Conservation (phyloP, 2,113 vertebrate genomes). For the Cricetomys ansorgei region DNA sequence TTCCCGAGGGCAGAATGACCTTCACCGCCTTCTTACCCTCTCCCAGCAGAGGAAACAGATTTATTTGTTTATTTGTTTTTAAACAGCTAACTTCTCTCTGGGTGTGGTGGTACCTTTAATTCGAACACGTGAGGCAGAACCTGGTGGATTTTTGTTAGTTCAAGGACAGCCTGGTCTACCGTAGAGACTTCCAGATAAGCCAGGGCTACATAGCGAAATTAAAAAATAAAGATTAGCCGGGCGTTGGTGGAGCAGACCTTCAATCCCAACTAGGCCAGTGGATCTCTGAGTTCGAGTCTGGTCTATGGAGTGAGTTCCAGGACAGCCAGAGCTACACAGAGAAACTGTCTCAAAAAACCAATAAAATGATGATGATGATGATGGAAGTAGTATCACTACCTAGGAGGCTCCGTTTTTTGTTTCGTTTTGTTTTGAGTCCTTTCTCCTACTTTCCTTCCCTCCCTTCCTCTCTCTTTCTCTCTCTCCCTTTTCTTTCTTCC, state of each 20-base stretch:
- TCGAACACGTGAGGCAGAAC: too few species aligned
- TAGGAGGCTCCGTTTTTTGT: not conserved
- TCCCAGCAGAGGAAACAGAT: not conserved
- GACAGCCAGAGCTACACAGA: not conserved
- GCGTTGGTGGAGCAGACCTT: too few species aligned
- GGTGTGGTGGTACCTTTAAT: not conserved
- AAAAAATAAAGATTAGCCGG: too few species aligned
- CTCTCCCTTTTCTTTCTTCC: too few species aligned
- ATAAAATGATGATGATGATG: not conserved
- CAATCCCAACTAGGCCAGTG: too few species aligned
- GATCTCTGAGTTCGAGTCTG: not conserved
- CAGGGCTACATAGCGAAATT: not conserved
- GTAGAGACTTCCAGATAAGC: not conserved
- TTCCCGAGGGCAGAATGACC: not conserved
- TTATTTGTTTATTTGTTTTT: not conserved
- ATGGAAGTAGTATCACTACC: not conserved
- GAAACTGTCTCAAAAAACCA: not conserved
- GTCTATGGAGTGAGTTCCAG: not conserved
- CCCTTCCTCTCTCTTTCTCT: too few species aligned
- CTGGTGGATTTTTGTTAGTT: not conserved
- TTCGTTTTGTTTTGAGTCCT: not conserved
- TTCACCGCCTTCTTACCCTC: fast-evolving
- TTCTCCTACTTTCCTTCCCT: not conserved
- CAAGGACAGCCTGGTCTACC: not conserved
- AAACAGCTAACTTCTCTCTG: not conserved